Conservation (phyloP, 2,888 invertebrate species). For the Drosophila emarginata region DNA sequence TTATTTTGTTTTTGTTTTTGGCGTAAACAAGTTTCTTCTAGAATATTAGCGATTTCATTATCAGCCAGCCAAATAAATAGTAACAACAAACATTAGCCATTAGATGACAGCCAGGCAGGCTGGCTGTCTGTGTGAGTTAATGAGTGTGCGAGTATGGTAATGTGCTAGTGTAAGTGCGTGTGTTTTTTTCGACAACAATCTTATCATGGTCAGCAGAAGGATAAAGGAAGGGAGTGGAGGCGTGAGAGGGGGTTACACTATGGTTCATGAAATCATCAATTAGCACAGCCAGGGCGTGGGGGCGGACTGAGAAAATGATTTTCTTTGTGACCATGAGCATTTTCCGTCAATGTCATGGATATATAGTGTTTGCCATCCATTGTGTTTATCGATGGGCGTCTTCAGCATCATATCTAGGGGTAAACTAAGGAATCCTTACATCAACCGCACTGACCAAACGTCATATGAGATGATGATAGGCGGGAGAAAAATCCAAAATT, state of each 20-base stretch:
- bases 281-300: not conserved
- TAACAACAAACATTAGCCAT: conserved; percentile 51
- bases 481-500: too few relatives aligned
- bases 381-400: not conserved
- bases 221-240: conserved; percentile 37
- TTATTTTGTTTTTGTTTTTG: conserved; percentile 40
- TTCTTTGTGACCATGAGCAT: not conserved
- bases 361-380: not conserved
- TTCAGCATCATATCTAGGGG: not conserved
- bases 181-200: conserved; percentile 55
- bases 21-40: conserved; percentile 77
- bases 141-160: conserved; percentile 23
- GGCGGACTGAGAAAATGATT: not conserved
- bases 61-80: conserved; percentile 42
- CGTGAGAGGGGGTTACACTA: too few relatives aligned
- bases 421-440: too few relatives aligned
- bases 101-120: conserved; percentile 48
- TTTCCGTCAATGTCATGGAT: conserved; percentile 3
- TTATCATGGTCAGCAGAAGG: conserved; percentile 52
- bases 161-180: conserved; percentile 20
- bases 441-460: too few relatives aligned
- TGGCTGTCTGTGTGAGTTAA: conserved; percentile 25
- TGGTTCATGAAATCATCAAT: too few relatives aligned
- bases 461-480: too few relatives aligned
- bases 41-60: conserved; percentile 71